Conservation (phyloP, 1,140 invertebrate genomes). For the Meloidogyne chitwoodi region DNA sequence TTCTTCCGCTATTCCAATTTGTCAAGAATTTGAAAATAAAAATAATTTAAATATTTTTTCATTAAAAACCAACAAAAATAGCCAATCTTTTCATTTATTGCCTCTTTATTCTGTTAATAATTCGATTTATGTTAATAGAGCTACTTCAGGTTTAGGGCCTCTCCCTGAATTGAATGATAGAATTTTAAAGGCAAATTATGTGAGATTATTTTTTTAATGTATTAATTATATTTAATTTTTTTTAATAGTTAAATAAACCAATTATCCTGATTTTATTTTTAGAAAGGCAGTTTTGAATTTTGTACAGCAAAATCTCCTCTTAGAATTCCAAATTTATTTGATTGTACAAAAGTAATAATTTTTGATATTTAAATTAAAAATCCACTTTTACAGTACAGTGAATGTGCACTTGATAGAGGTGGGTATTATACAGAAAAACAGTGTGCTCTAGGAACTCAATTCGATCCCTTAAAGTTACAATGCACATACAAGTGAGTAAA, state of each 20-base stretch:
- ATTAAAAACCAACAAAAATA: not conserved
- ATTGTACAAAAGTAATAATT: conserved; percentile 8
- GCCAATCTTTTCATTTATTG: not conserved
- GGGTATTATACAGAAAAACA: conserved; percentile 28
- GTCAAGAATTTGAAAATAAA: not conserved
- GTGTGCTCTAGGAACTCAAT: conserved; percentile 18
- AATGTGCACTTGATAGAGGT: conserved; percentile 15
- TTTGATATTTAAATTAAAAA: not conserved
- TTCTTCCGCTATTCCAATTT: conserved; percentile 7
- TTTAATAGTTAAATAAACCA: too few relatives aligned
- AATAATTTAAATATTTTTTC: not conserved
- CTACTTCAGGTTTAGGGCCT: not conserved
- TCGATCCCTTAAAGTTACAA: conserved; percentile 6
- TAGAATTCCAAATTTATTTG: conserved; percentile 10
- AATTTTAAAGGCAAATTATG: conserved; percentile 8
- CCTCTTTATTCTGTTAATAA: not conserved
- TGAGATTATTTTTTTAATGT: not conserved
- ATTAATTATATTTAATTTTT: too few relatives aligned
- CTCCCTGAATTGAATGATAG: conserved; percentile 8
- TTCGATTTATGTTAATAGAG: not conserved
- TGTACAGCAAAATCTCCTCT: conserved; percentile 18
- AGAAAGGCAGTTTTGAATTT: conserved; percentile 15
- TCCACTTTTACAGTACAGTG: not conserved
- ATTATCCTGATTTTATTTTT: not conserved
- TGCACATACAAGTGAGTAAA: conserved; percentile 21